Conservation (phyloP, 2,888 invertebrate species). For the Gandaritis pyraliata region DNA sequence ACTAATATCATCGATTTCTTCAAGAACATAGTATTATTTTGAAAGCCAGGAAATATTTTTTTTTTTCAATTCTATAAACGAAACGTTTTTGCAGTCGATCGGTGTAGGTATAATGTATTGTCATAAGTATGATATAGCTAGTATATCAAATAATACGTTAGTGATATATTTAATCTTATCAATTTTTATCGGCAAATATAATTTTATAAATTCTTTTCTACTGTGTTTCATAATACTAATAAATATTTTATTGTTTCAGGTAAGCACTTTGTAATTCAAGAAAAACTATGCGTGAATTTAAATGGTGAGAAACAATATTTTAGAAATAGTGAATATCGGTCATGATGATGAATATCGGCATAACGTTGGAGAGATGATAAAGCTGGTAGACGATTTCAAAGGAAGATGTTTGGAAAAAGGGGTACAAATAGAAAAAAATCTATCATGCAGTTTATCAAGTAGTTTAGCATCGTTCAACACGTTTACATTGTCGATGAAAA, state of each 20-base stretch:
- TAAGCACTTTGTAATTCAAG: slow-evolving; percentile 39
- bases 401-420: no score
- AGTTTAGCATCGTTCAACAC: no score
- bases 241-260: slow-evolving; percentile 49
- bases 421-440: no score
- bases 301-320: background rate
- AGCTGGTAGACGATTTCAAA: no score
- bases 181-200: background rate
- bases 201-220: slow-evolving; percentile 2
- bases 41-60: background rate
- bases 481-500: no score
- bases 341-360: no score
- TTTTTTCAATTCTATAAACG: background rate
- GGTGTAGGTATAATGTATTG: no score
- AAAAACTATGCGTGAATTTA: background rate
- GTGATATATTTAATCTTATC: slow-evolving; percentile 14
- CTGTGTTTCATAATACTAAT: background rate
- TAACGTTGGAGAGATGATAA: no score
- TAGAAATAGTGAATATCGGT: no score
- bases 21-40: background rate
- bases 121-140: no score
- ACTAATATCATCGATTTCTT: slow-evolving; percentile 6
- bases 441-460: no score
- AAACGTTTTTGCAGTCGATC: background rate
- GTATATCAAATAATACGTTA: no score